Conservation (phyloP, 2,888 invertebrate genomes). For the Aspidiotus rigidus region DNA sequence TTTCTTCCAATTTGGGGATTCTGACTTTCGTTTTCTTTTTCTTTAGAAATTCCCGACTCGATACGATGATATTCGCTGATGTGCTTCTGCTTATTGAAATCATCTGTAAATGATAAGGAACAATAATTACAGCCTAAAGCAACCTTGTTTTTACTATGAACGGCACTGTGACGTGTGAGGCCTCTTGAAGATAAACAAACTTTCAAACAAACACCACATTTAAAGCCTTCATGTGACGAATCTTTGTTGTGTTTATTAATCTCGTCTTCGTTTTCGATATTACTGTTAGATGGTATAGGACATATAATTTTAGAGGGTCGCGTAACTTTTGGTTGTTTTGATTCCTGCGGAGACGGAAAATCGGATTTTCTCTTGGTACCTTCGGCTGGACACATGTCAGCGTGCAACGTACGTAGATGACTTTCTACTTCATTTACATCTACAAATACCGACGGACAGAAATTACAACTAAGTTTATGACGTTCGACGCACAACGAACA, state of each 20-base stretch:
- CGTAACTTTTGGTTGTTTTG: not conserved
- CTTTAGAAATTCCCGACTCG: not conserved
- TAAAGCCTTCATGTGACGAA: not conserved
- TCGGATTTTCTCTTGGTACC: not conserved
- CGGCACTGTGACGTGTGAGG: not conserved
- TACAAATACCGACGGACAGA: slow-evolving; percentile 24
- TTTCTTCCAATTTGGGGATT: not conserved
- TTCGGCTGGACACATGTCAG: not conserved
- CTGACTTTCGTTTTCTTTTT: not conserved
- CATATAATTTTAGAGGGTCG: not conserved
- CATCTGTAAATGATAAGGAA: not conserved
- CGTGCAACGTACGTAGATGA: slow-evolving; percentile 8
- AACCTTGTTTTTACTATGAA: not conserved
- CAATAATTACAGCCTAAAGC: slow-evolving; percentile 9
- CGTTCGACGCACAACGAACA: slow-evolving; percentile 1
- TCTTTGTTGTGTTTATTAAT: not conserved
- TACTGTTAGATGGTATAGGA: not conserved
- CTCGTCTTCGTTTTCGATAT: not conserved
- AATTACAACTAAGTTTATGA: slow-evolving; percentile 6
- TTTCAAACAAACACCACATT: slow-evolving; percentile 14
- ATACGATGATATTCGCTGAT: not conserved
- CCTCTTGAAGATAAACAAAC: slow-evolving; percentile 1
- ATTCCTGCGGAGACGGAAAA: not conserved
- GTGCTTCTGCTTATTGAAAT: not conserved
- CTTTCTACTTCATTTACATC: not conserved